Evolutionary conservation across 2,113 vertebrate species (phyloP).

Genomic region (Riparia riparia): DNA sequence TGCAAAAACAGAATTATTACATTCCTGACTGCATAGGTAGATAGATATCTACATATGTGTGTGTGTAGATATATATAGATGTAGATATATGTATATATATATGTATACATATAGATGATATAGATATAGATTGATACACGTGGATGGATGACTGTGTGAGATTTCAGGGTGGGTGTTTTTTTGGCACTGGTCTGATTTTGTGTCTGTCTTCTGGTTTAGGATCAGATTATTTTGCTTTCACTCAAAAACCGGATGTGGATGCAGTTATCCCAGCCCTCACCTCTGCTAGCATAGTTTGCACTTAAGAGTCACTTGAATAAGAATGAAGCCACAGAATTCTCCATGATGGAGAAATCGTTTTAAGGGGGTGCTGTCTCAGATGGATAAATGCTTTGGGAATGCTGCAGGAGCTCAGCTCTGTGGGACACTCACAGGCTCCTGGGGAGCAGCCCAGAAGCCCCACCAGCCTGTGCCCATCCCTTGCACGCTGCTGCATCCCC

Average conservation of each 20-base stretch:
- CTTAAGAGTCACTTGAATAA: neutral
- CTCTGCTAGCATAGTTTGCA: neutral
- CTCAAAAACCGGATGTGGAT: neutral
- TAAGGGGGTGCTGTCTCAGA: fast-evolving
- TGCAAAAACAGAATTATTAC: neutral
- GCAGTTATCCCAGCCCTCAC: neutral
- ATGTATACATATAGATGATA: neutral
- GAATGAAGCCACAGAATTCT: neutral
- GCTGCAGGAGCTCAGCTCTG: neutral
- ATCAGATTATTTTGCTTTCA: neutral
- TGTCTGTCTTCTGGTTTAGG: neutral
- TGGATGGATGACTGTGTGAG: neutral
- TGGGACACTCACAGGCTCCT: neutral
- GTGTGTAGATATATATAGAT: fast-evolving
- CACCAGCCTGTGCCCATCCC: neutral
- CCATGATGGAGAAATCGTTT: neutral
- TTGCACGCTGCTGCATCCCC: fast-evolving
- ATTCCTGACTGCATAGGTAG: neutral
- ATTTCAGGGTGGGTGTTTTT: neutral
- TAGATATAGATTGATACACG: neutral
- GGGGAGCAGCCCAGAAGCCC: neutral
- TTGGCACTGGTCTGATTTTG: neutral
- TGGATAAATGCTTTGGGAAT: neutral
- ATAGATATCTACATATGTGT: neutral
- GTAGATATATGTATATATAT: neutral